These are phyloP conservation scores for Spodoptera litura DNA, from an alignment of 1,140 invertebrate genomes.

Conservation along the genomic window DNA sequence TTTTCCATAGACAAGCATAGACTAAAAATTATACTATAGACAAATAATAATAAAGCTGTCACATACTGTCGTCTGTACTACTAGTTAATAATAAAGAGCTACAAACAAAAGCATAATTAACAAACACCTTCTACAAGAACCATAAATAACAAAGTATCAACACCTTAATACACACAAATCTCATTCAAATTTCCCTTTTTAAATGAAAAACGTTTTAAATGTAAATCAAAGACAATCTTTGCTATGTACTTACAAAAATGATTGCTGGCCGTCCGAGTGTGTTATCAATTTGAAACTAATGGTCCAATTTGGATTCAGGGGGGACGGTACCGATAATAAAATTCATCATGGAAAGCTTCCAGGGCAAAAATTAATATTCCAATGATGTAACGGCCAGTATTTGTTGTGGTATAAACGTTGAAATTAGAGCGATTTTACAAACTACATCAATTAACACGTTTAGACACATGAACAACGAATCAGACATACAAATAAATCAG, in stretches of 20 bases:
- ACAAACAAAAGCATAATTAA: too few species aligned
- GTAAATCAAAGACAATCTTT: constrained; percentile 59
- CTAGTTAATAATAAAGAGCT: too few species aligned
- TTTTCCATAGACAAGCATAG: too few species aligned
- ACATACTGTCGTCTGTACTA: too few species aligned
- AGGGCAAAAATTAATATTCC: constrained; percentile 84
- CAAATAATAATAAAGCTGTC: too few species aligned
- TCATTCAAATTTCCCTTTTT: constrained; percentile 48
- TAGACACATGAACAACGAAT: too few species aligned
- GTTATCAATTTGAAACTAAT: constrained; percentile 82
- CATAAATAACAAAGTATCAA: constrained; percentile 8
- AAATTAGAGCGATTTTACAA: not conserved
- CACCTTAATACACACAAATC: constrained; percentile 16
- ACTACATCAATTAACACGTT: not conserved
- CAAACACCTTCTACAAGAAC: not conserved
- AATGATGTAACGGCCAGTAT: constrained; percentile 79
- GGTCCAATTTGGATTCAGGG: constrained; percentile 80
- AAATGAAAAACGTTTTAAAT: constrained; percentile 56
- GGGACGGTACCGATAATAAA: constrained; percentile 77
- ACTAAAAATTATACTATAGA: too few species aligned
- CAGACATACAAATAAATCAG: too few species aligned
- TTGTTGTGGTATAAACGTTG: constrained; percentile 54
- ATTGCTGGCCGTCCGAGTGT: constrained; percentile 57
- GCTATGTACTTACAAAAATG: constrained; percentile 46
- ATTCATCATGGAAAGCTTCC: constrained; percentile 79